phyloP scores from a whole-genome alignment of 2,888 invertebrate species.

The Aradus depressus region DNA sequence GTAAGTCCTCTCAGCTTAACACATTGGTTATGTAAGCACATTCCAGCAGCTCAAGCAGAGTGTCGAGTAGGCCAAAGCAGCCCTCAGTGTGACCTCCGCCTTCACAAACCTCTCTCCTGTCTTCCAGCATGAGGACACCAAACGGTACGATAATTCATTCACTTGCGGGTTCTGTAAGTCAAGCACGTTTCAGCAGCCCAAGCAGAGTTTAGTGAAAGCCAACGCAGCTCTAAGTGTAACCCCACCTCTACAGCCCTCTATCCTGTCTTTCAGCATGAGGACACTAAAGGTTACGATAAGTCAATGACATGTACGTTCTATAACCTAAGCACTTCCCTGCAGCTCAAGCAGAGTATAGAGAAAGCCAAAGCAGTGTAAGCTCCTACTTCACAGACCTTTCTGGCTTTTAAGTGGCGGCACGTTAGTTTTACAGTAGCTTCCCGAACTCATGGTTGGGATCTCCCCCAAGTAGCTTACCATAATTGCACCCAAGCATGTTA shows the following conservation, averaged over 20 bases:
- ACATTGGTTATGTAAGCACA: too few species aligned
- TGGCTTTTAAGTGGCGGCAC: too few species aligned
- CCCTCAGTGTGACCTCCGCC: constrained; percentile 61
- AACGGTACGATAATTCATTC: too few species aligned
- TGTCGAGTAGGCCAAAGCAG: constrained; percentile 82
- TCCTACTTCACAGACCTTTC: too few species aligned
- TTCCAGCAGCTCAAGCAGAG: constrained; percentile 84
- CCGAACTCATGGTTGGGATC: too few species aligned
- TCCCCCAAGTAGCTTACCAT: too few species aligned
- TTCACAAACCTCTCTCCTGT: constrained; percentile 47
- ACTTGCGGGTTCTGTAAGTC: constrained; percentile 67
- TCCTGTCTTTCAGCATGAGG: constrained; percentile 33
- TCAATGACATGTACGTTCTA: constrained; percentile 64
- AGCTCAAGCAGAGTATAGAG: constrained; percentile 79
- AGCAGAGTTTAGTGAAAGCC: constrained; percentile 82
- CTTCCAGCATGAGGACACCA: constrained; percentile 22
- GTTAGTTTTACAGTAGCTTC: too few species aligned
- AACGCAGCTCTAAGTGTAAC: constrained; percentile 70
- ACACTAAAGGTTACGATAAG: too few species aligned
- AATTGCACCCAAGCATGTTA: too few species aligned
- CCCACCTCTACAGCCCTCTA: constrained; percentile 52
- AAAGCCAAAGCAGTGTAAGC: constrained; percentile 85
- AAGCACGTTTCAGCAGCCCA: constrained; percentile 78
- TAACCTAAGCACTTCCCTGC: constrained; percentile 79
- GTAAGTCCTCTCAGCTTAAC: too few species aligned